phyloP scores from a whole-genome alignment of 2,797 vertebrate genomes.

The Crypturellus tataupa region DNA sequence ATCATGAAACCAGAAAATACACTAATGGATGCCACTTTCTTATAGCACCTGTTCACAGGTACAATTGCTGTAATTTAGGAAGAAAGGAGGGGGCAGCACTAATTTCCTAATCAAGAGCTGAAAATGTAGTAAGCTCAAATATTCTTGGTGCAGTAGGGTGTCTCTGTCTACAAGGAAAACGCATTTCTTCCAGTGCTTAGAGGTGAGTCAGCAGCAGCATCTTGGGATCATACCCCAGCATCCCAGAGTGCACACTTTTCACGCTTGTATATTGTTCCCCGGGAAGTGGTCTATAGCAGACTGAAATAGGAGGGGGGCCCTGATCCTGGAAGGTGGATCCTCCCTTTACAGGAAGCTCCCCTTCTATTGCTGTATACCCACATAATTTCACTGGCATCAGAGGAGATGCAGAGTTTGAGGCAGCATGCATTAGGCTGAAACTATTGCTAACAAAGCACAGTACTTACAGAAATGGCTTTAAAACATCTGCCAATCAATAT shows the following conservation, averaged over 20 bases:
- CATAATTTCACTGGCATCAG: neutral
- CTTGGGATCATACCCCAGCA: neutral
- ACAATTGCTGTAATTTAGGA: conserved; percentile 68
- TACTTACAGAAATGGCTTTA: conserved; percentile 8
- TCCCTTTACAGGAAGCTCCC: neutral
- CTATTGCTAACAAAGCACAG: neutral
- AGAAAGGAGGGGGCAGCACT: conserved; percentile 58
- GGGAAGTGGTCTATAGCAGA: neutral
- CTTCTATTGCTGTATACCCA: neutral
- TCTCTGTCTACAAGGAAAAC: neutral
- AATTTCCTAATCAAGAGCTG: conserved; percentile 70
- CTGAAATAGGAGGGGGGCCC: neutral
- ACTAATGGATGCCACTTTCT: conserved; percentile 62
- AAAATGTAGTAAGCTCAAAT: conserved; percentile 30
- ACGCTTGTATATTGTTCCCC: accelerated
- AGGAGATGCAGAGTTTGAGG: neutral
- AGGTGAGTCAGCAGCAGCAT: neutral
- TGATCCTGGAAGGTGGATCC: neutral
- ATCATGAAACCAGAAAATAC: conserved; percentile 78
- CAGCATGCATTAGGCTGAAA: neutral
- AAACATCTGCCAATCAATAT: conserved; percentile 37
- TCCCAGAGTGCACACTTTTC: neutral
- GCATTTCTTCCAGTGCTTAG: neutral
- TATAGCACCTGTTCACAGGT: conserved; percentile 67
- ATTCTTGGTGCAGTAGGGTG: neutral